Evolutionary conservation across 2,113 vertebrate species (phyloP), one percentile per base, ranked within the genome.

Genomic region (Genyomyrus donnyi): DNA sequence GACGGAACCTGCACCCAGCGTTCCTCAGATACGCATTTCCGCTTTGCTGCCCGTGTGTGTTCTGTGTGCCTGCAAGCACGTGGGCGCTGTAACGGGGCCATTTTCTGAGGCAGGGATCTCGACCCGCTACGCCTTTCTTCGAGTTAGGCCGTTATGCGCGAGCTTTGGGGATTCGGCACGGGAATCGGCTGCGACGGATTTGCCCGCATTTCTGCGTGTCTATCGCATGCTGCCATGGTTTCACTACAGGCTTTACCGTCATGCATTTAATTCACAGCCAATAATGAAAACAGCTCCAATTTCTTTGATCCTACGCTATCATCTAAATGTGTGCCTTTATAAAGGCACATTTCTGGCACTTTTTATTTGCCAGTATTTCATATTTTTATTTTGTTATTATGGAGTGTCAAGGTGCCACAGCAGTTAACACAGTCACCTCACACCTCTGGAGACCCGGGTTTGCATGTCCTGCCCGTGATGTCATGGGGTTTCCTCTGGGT

Each of bases 171-270:
- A 48, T 39, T 87, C 17, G 27, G n/a, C 50, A 39, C n/a, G 50
- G 49, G 13, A 87, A 87, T 39, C 9, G 5, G 15, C n/a, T 19
- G 85, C 49, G 5, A 52, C 27, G 49, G 85, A 48, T 52, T 48
- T 50, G 48, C 15, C 19, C n/a, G 31, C 49, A 53, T 87, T 87
- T 19, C 85, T 31, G 49, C 49, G 50, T 87, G 85, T 53, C 85
- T 87, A 53, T 87, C 85, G 11, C 85, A 27, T 13, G 1, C n/a
- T 0, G 31, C 85, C 85, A 53, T 53, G 50, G 85, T 39, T 87
- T 87, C 31, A 70, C 85, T 87, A 87, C 85, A 3, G 85, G 85
- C 50, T 49, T 87, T 87, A 15, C 31, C 27, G 50, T 87, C 87
- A 88, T 88, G 87, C 56, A 45, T 45, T 45, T 45, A 27, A 45